A percentile compares a stretch with the other conserved stretches of the same genome.
These are phyloP conservation scores for Scaptomyza montana DNA, from an alignment of 1,140 invertebrate genomes.

Conservation along the genomic window DNA sequence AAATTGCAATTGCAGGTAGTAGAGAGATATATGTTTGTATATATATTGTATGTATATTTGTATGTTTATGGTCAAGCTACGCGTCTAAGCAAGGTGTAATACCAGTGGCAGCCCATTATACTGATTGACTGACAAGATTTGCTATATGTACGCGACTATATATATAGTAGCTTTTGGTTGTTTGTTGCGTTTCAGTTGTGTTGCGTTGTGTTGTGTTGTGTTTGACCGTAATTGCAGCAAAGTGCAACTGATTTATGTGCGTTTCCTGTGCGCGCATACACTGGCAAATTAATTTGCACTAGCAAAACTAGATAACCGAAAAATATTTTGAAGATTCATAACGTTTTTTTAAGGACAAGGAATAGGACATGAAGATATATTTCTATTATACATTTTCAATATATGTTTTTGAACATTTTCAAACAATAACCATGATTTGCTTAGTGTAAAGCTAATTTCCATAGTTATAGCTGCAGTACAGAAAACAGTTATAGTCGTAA, in stretches of 20 bases:
- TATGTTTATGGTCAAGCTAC: conserved; percentile 40
- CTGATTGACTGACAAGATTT: conserved; percentile 74
- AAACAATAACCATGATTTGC: too few species aligned
- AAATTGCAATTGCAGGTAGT: conserved; percentile 50
- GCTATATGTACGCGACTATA: neutral
- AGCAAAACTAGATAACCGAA: too few species aligned
- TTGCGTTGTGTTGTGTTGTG: neutral
- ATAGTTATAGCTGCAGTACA: conserved; percentile 23
- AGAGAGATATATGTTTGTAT: neutral
- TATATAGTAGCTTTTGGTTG: neutral
- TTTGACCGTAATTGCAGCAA: conserved; percentile 32
- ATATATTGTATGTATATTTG: too few species aligned
- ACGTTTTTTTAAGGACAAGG: too few species aligned
- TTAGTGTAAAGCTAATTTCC: conserved; percentile 16
- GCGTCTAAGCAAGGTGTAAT: conserved; percentile 49
- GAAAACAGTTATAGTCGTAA: conserved; percentile 11
- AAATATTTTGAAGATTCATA: too few species aligned
- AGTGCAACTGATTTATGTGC: conserved; percentile 39
- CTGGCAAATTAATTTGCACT: neutral
- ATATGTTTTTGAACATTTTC: too few species aligned
- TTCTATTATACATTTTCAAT: too few species aligned
- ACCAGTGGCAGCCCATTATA: conserved; percentile 66
- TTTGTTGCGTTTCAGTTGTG: neutral
- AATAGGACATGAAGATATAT: too few species aligned
- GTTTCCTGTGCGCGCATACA: conserved; percentile 5